Evolutionary conservation across 2,797 vertebrate genomes (phyloP).

Genomic region (Lacerta agilis): DNA sequence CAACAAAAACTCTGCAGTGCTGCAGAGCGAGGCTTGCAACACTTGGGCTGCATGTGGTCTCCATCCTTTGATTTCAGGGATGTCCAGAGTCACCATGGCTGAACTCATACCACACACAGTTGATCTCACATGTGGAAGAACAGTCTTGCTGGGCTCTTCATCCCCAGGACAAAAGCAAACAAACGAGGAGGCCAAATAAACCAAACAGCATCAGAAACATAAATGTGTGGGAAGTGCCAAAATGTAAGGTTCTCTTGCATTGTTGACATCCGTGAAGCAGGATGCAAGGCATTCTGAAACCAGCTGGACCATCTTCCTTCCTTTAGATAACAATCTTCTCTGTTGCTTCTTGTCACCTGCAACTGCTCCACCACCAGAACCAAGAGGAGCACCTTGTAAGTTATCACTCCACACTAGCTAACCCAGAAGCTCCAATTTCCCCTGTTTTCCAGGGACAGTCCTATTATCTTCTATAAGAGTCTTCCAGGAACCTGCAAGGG

Average conservation of each 20-base stretch:
- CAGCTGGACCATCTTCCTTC: neutral
- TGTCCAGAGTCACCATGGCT: neutral
- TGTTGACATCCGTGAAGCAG: slow-evolving; percentile 12
- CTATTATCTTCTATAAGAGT: too few species aligned
- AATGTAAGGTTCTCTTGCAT: slow-evolving; percentile 18
- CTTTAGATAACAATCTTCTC: neutral
- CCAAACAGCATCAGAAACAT: slow-evolving; percentile 21
- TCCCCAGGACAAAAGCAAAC: slow-evolving; percentile 63
- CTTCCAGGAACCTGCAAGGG: too few species aligned
- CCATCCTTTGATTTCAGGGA: slow-evolving; percentile 13
- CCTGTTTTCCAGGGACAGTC: too few species aligned
- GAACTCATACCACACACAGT: slow-evolving; percentile 45
- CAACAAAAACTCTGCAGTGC: neutral
- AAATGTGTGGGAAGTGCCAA: slow-evolving; percentile 49
- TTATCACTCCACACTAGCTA: neutral
- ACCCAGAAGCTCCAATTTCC: too few species aligned
- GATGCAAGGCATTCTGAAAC: neutral
- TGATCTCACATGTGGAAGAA: slow-evolving; percentile 1
- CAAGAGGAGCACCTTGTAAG: neutral
- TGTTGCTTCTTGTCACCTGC: slow-evolving; percentile 21
- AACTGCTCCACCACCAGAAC: slow-evolving; percentile 22
- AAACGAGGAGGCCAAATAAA: slow-evolving; percentile 60
- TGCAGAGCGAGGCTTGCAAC: neutral
- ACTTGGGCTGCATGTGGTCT: slow-evolving; percentile 8
- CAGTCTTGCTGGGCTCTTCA: neutral